A percentile compares a stretch with the other conserved stretches of the same genome.
Evolutionary conservation across 2,888 invertebrate species (phyloP).

Genomic region (Epistrophe grossulariae): DNA sequence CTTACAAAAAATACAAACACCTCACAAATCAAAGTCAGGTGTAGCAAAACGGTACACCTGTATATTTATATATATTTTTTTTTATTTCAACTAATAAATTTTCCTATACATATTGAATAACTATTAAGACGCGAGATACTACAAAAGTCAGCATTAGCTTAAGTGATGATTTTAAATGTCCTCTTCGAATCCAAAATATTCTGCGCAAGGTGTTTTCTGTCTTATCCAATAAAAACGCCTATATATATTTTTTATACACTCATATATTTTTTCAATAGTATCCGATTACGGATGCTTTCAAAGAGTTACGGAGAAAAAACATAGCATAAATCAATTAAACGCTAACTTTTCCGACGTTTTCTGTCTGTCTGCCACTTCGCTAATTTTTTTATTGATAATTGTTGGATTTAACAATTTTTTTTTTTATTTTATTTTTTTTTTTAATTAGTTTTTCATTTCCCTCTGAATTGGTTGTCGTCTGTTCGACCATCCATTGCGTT

Average conservation of each 20-base stretch:
- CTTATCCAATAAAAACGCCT: slow-evolving; percentile 17
- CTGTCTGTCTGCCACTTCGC: slow-evolving; percentile 62
- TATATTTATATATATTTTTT: slow-evolving; percentile 8
- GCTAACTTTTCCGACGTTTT: slow-evolving; percentile 69
- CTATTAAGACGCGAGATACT: slow-evolving; percentile 25
- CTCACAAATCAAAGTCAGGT: slow-evolving; percentile 34
- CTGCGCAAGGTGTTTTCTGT: slow-evolving; percentile 48
- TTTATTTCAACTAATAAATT: neutral
- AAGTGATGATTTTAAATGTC: slow-evolving; percentile 63
- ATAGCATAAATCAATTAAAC: slow-evolving; percentile 73
- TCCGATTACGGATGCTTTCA: slow-evolving; percentile 73
- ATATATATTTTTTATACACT: neutral
- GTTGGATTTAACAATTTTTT: slow-evolving; percentile 59
- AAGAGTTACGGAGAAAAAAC: slow-evolving; percentile 58
- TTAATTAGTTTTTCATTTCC: slow-evolving; percentile 53
- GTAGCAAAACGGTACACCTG: slow-evolving; percentile 21
- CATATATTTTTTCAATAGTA: slow-evolving; percentile 38
- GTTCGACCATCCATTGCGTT: slow-evolving; percentile 47
- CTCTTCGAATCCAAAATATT: slow-evolving; percentile 40
- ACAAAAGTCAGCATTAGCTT: slow-evolving; percentile 24
- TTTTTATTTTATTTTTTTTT: slow-evolving; percentile 13
- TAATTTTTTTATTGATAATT: slow-evolving; percentile 66
- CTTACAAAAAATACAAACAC: neutral
- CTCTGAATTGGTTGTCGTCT: slow-evolving; percentile 19
- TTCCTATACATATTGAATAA: slow-evolving; percentile 51